These are phyloP conservation scores for Nesidiocoris tenuis DNA, from an alignment of 2,888 invertebrate species.

Conservation along the genomic window DNA sequence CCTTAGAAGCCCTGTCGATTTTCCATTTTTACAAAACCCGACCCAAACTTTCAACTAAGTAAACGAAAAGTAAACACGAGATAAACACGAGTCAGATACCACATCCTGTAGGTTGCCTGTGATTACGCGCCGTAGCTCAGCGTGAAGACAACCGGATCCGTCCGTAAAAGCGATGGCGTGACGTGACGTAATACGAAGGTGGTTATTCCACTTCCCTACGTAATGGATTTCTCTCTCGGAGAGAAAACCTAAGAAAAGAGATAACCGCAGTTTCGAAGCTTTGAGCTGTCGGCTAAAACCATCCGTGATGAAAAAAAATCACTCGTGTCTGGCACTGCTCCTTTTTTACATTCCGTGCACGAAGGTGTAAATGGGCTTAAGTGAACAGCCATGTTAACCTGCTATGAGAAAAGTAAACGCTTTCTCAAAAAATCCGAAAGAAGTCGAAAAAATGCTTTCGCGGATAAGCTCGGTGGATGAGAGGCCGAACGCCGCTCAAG, in stretches of 20 bases:
- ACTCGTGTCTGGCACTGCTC: slow-evolving; percentile 8
- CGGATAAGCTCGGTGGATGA: background rate
- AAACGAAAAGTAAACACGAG: background rate
- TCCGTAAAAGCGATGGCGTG: background rate
- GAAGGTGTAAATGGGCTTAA: slow-evolving; percentile 7
- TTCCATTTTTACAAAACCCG: too few species aligned
- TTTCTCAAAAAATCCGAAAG: background rate
- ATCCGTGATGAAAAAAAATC: slow-evolving; percentile 1
- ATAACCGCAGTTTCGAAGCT: background rate
- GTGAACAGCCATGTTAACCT: background rate
- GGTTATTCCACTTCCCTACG: background rate
- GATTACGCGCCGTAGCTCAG: background rate
- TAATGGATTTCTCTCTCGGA: background rate
- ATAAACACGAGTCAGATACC: background rate
- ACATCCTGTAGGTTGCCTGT: background rate
- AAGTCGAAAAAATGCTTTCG: background rate
- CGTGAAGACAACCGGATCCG: background rate
- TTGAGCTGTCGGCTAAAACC: background rate
- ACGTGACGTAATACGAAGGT: background rate
- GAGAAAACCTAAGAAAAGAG: background rate
- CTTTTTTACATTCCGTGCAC: slow-evolving; percentile 11
- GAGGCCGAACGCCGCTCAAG: background rate
- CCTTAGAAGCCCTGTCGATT: too few species aligned
- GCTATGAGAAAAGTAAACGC: background rate
- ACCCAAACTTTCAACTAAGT: too few species aligned